Conservation (phyloP, 2,888 invertebrate genomes). For the Apodemia zela region DNA sequence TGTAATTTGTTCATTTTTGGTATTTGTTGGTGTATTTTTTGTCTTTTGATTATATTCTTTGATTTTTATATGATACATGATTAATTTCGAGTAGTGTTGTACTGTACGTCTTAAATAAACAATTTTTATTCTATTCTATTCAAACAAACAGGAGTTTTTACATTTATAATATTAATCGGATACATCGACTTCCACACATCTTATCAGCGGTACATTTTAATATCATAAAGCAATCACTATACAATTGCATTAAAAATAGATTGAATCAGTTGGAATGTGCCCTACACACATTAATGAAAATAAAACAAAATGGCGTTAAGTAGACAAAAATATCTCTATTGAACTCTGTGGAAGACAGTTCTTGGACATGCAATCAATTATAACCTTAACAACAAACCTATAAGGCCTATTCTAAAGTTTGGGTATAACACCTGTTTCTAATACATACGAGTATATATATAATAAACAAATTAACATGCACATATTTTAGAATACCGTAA, state of each 20-base stretch:
- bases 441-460: too few relatives aligned
- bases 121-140: too few relatives aligned
- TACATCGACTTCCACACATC: conserved; percentile 27
- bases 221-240: conserved; percentile 63
- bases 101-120: too few relatives aligned
- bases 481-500: too few relatives aligned
- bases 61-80: too few relatives aligned
- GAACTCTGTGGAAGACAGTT: conserved; percentile 21
- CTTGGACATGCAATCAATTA: background rate
- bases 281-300: conserved; percentile 55
- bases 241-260: conserved; percentile 47
- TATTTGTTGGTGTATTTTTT: too few relatives aligned
- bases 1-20: too few relatives aligned
- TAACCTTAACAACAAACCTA: background rate
- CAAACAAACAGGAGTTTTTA: too few relatives aligned
- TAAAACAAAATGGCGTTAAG: conserved; percentile 75
- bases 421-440: background rate
- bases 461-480: too few relatives aligned
- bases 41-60: too few relatives aligned
- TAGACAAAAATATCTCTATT: conserved; percentile 49
- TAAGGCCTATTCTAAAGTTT: conserved; percentile 31
- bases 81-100: too few relatives aligned
- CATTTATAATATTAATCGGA: background rate
- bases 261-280: conserved; percentile 68
- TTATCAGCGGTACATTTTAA: conserved; percentile 55